Percentiles rank a stretch among this genome's conserved stretches.
Evolutionary conservation across 2,797 vertebrate species (phyloP).

Genomic region (Octomys mimax): DNA sequence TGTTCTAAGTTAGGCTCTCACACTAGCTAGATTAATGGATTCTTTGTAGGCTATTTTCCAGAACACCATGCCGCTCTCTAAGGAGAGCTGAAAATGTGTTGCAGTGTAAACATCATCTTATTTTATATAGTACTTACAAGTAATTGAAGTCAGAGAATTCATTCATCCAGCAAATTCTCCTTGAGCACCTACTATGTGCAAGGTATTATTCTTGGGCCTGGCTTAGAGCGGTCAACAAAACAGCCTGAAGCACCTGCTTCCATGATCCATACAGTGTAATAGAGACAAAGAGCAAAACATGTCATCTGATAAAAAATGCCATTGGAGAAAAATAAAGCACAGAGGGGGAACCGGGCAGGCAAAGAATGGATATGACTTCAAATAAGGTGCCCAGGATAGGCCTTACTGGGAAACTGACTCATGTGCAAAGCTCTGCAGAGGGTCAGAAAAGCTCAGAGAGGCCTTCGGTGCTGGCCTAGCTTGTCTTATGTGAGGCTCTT

Average conservation of each 20-base stretch:
- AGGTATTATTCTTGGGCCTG: slow-evolving; percentile 8
- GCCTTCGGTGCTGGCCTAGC: background rate
- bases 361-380: background rate
- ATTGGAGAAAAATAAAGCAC: slow-evolving; percentile 17
- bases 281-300: slow-evolving; percentile 6
- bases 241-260: background rate
- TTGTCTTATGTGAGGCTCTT: background rate
- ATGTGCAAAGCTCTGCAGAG: background rate
- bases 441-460: background rate
- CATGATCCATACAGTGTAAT: background rate
- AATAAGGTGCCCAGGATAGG: background rate
- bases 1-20: slow-evolving; percentile 67
- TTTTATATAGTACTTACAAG: slow-evolving; percentile 35
- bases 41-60: background rate
- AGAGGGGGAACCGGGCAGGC: background rate
- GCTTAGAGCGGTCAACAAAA: background rate
- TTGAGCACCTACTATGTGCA: background rate
- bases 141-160: slow-evolving; percentile 1
- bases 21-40: slow-evolving; percentile 16
- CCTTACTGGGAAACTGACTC: background rate
- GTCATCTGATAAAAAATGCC: background rate
- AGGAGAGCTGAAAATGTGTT: background rate
- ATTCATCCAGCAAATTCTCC: slow-evolving; percentile 28
- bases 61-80: background rate
- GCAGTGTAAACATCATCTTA: background rate